A percentile compares a stretch with the other conserved stretches of the same genome.
These are phyloP conservation scores for Bradysia coprophila DNA, from an alignment of 1,140 invertebrate species.

Conservation along the genomic window DNA sequence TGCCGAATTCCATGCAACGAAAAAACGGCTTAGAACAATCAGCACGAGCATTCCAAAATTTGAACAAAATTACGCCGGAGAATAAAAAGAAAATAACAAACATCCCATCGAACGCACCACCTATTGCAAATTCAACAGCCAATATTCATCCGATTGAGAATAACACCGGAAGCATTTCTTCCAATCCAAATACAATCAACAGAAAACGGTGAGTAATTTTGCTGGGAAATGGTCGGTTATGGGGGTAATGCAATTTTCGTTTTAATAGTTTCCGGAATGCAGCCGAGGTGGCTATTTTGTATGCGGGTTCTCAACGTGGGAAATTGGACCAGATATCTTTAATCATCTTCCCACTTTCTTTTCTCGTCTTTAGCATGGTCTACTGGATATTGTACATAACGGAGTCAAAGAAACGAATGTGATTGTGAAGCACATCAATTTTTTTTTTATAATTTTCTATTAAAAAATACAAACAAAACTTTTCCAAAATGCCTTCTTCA, in stretches of 20 bases:
- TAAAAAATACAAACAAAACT: too few relatives aligned
- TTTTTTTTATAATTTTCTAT: too few relatives aligned
- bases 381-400: conserved; percentile 51
- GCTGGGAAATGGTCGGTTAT: background rate
- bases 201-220: background rate
- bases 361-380: conserved; percentile 39
- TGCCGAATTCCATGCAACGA: background rate
- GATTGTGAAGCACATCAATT: too few relatives aligned
- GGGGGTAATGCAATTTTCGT: background rate
- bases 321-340: conserved; percentile 35
- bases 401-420: conserved; percentile 22
- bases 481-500: too few relatives aligned
- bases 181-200: background rate
- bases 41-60: conserved; percentile 1
- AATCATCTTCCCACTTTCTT: conserved; percentile 46
- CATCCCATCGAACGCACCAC: background rate
- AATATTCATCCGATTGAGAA: background rate
- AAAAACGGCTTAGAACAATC: conserved; percentile 5
- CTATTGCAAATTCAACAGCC: background rate
- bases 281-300: conserved; percentile 30
- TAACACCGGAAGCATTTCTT: background rate
- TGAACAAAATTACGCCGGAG: conserved; percentile 1
- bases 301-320: conserved; percentile 33
- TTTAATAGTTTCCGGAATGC: conserved; percentile 20
- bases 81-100: background rate